These are phyloP conservation scores for Hypsopygia costalis DNA, from an alignment of 2,888 invertebrate genomes.

Conservation along the genomic window DNA sequence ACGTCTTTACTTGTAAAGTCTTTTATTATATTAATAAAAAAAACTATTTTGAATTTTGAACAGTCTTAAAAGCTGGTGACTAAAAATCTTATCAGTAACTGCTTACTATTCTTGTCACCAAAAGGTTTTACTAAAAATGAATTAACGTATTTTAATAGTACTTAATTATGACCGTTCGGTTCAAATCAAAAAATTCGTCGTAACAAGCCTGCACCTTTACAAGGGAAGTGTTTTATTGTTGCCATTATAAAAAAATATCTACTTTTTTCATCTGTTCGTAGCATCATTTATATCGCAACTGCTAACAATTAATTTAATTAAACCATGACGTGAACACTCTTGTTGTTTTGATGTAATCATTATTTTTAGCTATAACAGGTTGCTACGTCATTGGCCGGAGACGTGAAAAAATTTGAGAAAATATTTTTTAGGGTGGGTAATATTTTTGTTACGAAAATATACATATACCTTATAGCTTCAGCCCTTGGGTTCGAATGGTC, in stretches of 20 bases:
- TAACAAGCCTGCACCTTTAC: constrained; percentile 31
- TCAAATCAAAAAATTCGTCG: constrained; percentile 20
- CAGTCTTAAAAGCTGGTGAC: too few relatives aligned
- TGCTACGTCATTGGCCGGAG: constrained; percentile 31
- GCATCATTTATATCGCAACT: constrained; percentile 75
- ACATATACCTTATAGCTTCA: too few relatives aligned
- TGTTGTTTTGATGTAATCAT: constrained; percentile 57
- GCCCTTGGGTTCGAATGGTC: too few relatives aligned
- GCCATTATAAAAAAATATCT: constrained; percentile 64
- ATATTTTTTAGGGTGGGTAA: neutral
- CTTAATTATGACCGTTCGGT: too few relatives aligned
- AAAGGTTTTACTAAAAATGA: too few relatives aligned
- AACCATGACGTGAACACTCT: constrained; percentile 49
- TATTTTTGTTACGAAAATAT: too few relatives aligned
- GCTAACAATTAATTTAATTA: constrained; percentile 77
- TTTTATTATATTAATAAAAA: too few relatives aligned
- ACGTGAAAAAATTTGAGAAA: constrained; percentile 14
- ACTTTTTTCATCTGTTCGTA: constrained; percentile 54
- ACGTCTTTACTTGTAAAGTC: too few relatives aligned
- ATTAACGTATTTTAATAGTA: constrained; percentile 2
- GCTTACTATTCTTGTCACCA: too few relatives aligned
- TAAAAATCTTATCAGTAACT: too few relatives aligned
- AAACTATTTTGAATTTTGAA: too few relatives aligned
- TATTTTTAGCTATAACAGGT: constrained; percentile 43
- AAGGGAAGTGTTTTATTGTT: constrained; percentile 76